Conservation (phyloP, 2,888 invertebrate species). For the Uropetala carovei region DNA sequence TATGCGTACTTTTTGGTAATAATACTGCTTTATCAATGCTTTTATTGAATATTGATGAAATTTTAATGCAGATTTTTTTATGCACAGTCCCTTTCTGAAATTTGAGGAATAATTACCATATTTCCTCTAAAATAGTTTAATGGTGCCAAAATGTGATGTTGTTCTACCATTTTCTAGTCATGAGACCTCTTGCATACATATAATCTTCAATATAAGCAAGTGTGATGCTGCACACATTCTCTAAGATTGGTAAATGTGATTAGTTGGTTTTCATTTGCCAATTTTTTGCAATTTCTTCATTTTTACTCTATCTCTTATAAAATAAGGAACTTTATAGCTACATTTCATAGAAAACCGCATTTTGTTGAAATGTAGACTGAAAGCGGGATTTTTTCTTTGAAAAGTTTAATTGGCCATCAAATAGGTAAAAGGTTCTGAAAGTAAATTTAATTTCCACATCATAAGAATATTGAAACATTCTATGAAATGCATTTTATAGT, state of each 20-base stretch:
- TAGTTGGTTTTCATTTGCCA: no score
- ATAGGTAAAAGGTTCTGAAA: not conserved
- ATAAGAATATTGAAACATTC: not conserved
- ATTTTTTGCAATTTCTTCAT: no score
- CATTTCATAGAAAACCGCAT: no score
- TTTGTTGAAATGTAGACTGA: no score
- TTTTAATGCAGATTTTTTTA: no score
- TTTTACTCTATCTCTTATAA: no score
- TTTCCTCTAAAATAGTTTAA: conserved; percentile 4
- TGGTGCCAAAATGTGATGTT: conserved; percentile 23
- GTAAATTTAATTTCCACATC: not conserved
- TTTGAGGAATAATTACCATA: not conserved
- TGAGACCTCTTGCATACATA: not conserved
- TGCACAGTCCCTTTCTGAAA: not conserved
- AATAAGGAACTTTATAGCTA: no score
- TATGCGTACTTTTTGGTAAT: no score
- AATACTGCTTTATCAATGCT: not conserved
- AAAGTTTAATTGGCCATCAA: not conserved
- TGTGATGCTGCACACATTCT: no score
- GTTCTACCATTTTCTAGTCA: conserved; percentile 58
- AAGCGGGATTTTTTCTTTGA: not conserved
- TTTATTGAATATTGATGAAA: not conserved
- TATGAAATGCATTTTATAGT: not conserved
- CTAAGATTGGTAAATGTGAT: no score
- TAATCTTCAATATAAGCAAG: not conserved